These are phyloP conservation scores for Cyphomyrus plagiostoma DNA, from an alignment of 2,113 vertebrate genomes.

Conservation along the genomic window DNA sequence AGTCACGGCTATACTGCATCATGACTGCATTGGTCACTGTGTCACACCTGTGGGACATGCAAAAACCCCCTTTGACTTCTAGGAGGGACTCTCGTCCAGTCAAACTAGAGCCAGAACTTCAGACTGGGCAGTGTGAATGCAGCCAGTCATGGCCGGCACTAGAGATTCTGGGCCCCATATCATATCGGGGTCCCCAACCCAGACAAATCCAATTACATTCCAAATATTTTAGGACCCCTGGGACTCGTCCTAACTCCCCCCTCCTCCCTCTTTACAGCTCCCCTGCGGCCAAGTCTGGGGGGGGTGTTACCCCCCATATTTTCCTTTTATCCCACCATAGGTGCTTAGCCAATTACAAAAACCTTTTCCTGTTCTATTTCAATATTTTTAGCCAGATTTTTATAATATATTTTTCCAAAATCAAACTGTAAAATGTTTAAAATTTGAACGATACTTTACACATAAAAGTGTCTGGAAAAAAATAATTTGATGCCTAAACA, in stretches of 20 bases:
- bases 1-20: conserved; percentile 98
- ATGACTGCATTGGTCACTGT: conserved; percentile 93
- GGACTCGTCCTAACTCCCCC: neutral
- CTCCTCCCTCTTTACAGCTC: neutral
- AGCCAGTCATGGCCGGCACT: neutral
- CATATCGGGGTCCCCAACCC: neutral
- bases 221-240: neutral
- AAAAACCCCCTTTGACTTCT: conserved; percentile 33
- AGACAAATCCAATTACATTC: neutral
- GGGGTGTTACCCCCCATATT: neutral
- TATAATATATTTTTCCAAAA: neutral
- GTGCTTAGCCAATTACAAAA: neutral
- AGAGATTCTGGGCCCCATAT: neutral
- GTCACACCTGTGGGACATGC: conserved; percentile 72
- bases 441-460: neutral
- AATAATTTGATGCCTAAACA: neutral
- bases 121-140: neutral
- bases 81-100: neutral
- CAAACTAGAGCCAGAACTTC: neutral
- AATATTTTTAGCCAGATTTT: neutral
- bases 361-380: neutral
- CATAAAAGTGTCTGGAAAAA: neutral
- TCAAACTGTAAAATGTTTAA: neutral
- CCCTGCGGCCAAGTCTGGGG: neutral
- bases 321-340: neutral